Conservation (phyloP, 1,140 invertebrate genomes). For the Scaptodrosophila lebanonensis region DNA sequence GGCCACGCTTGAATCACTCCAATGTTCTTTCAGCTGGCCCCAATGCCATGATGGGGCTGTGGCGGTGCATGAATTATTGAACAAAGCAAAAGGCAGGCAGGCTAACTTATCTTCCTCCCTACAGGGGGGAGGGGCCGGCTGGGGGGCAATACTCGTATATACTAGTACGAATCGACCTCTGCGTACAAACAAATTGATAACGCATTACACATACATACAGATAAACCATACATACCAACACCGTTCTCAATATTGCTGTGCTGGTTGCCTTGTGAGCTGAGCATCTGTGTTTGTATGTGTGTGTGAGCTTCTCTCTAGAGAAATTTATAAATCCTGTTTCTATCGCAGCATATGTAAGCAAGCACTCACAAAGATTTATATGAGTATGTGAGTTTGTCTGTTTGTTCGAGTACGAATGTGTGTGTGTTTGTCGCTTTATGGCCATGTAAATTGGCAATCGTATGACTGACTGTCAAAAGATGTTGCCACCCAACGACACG, state of each 20-base stretch:
- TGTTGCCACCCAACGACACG: constrained; percentile 11
- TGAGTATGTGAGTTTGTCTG: no score
- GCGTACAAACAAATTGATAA: constrained; percentile 41
- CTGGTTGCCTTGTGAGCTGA: constrained; percentile 30
- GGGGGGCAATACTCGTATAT: constrained; percentile 11
- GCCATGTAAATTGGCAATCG: constrained; percentile 7
- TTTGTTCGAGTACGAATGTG: no score
- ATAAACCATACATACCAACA: no score
- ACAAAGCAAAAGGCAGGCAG: constrained; percentile 15
- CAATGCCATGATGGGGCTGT: constrained; percentile 1
- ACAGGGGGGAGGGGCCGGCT: not conserved
- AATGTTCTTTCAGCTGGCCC: not conserved
- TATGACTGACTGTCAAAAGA: constrained; percentile 43
- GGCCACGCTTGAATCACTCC: not conserved
- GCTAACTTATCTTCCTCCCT: constrained; percentile 4
- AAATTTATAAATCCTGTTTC: constrained; percentile 54
- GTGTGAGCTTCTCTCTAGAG: constrained; percentile 41
- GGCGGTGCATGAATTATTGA: constrained; percentile 27
- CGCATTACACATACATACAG: constrained; percentile 17
- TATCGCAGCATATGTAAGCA: no score
- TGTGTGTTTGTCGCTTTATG: not conserved
- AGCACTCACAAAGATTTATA: no score
- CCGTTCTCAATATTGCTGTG: no score
- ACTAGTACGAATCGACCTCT: no score
- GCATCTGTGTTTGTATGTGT: constrained; percentile 8